Conservation (phyloP, 2,797 vertebrate species). For the Lepus townsendii region DNA sequence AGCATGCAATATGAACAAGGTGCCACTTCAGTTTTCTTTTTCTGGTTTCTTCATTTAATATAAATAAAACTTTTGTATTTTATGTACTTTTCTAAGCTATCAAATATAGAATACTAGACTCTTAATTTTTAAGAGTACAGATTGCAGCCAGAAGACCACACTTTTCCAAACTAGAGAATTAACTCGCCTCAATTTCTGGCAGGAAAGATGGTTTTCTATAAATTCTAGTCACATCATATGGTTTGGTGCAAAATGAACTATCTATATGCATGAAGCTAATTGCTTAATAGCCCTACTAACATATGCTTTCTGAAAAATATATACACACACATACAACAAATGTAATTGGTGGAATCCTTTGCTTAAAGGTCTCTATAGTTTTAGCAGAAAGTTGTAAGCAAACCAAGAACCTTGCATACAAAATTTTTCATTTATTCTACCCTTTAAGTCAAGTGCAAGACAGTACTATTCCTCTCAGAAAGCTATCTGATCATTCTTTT, state of each 20-base stretch:
- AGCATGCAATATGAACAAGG: constrained; percentile 30
- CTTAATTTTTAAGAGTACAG: constrained; percentile 78
- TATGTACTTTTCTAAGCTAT: constrained; percentile 64
- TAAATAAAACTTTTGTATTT: constrained; percentile 55
- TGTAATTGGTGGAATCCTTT: constrained; percentile 80
- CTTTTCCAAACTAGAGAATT: constrained; percentile 79
- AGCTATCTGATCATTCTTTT: constrained; percentile 66
- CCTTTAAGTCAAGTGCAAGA: constrained; percentile 69
- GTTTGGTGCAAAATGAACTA: constrained; percentile 85
- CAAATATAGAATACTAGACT: constrained; percentile 67
- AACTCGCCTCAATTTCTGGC: constrained; percentile 82
- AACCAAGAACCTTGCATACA: constrained; percentile 80
- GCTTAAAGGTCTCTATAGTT: constrained; percentile 78
- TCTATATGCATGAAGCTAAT: constrained; percentile 86
- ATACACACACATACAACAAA: constrained; percentile 83
- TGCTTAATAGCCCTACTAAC: constrained; percentile 85
- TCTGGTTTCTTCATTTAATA: constrained; percentile 60
- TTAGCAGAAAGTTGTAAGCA: constrained; percentile 83
- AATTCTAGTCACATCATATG: constrained; percentile 86
- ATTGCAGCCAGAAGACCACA: constrained; percentile 79
- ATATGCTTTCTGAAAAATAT: constrained; percentile 85
- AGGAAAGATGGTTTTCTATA: constrained; percentile 84
- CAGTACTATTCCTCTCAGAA: constrained; percentile 60
- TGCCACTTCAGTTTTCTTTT: constrained; percentile 9
- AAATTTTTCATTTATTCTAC: constrained; percentile 80